These are phyloP conservation scores for Polydrusus tereticollis DNA, from an alignment of 2,888 invertebrate genomes.

Conservation along the genomic window DNA sequence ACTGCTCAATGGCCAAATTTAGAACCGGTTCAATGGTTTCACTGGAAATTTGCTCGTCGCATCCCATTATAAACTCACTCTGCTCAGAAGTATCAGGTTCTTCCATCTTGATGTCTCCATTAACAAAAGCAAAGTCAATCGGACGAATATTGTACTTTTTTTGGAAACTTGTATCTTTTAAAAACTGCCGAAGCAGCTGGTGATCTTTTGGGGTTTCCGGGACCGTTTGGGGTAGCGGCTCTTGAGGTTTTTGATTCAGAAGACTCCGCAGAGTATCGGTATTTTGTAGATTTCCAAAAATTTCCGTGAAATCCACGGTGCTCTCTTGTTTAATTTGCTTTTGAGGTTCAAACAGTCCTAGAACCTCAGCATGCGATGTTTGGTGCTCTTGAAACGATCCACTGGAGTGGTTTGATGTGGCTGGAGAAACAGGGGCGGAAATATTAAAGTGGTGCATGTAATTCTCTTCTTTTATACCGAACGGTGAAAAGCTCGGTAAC, in stretches of 20 bases:
- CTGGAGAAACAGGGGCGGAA: slow-evolving; percentile 68
- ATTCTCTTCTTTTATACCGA: slow-evolving; percentile 66
- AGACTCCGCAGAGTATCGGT: slow-evolving; percentile 57
- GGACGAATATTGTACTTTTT: slow-evolving; percentile 86
- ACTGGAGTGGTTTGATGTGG: slow-evolving; percentile 56
- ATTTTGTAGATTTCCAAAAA: slow-evolving; percentile 71
- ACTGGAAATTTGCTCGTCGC: slow-evolving; percentile 73
- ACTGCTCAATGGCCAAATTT: slow-evolving; percentile 88
- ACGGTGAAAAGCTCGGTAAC: slow-evolving; percentile 67
- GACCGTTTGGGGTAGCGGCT: slow-evolving; percentile 51
- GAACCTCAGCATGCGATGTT: slow-evolving; percentile 51
- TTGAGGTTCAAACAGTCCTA: slow-evolving; percentile 60
- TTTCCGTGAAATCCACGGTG: slow-evolving; percentile 74
- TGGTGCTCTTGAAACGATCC: slow-evolving; percentile 56
- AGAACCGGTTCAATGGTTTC: slow-evolving; percentile 87
- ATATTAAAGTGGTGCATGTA: slow-evolving; percentile 63
- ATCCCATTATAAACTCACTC: slow-evolving; percentile 66
- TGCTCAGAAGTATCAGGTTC: slow-evolving; percentile 69
- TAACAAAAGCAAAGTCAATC: slow-evolving; percentile 75
- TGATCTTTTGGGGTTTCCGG: slow-evolving; percentile 73
- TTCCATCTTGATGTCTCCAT: slow-evolving; percentile 76
- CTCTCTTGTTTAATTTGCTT: slow-evolving; percentile 71
- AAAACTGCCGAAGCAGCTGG: slow-evolving; percentile 82
- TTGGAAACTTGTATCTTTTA: slow-evolving; percentile 88
- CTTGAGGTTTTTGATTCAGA: slow-evolving; percentile 54